Evolutionary conservation across 2,888 invertebrate genomes (phyloP).

Genomic region (Cryptus viduatorius): DNA sequence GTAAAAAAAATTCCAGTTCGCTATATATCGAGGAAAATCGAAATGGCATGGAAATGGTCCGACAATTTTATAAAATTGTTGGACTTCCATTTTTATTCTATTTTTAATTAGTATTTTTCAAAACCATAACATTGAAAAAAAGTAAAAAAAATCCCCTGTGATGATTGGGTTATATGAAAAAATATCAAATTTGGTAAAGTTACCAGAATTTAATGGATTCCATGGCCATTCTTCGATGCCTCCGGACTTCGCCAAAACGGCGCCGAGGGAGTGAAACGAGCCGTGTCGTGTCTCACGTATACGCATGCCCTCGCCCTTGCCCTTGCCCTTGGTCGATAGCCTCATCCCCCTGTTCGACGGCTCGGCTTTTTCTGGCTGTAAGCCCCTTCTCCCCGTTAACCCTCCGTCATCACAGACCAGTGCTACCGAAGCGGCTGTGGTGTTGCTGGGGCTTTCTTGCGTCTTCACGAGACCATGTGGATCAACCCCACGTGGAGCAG

Average conservation of each 20-base stretch:
- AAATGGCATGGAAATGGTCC: too few species aligned
- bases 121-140: too few species aligned
- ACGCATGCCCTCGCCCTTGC: constrained; percentile 78
- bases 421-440: neutral
- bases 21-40: too few species aligned
- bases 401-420: neutral
- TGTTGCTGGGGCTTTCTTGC: constrained; percentile 18
- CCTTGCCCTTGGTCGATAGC: constrained; percentile 83
- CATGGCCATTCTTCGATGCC: neutral
- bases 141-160: too few species aligned
- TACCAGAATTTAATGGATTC: constrained; percentile 27
- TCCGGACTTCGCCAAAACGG: constrained; percentile 9
- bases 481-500: constrained; percentile 57
- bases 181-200: constrained; percentile 41
- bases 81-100: too few species aligned
- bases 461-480: constrained; percentile 54
- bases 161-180: too few species aligned
- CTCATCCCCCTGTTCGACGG: constrained; percentile 75
- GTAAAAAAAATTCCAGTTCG: too few species aligned
- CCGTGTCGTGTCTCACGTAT: constrained; percentile 61
- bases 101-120: too few species aligned
- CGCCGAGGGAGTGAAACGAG: constrained; percentile 23
- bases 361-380: constrained; percentile 31
- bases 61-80: too few species aligned
- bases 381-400: constrained; percentile 37